Percentiles rank a stretch among this genome's conserved stretches.
Evolutionary conservation across 2,888 invertebrate species (phyloP).

Genomic region (Drosophila testacea): DNA sequence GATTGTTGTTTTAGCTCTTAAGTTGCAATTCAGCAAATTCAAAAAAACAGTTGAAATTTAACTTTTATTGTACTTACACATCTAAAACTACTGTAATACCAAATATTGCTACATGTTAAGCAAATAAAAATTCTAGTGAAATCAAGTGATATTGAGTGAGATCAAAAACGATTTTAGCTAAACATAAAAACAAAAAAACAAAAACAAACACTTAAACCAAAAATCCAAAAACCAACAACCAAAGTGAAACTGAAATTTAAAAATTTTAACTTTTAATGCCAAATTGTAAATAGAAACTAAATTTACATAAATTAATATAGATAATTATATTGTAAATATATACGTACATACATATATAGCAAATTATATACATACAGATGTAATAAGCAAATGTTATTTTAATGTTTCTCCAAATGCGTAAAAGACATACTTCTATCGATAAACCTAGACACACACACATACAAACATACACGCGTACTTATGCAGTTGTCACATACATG

Average conservation of each 20-base stretch:
- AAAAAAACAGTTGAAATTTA: slow-evolving; percentile 57
- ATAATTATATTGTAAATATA: slow-evolving; percentile 34
- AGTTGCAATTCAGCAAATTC: slow-evolving; percentile 54
- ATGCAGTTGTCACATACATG: slow-evolving; percentile 1
- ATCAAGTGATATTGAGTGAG: slow-evolving; percentile 85
- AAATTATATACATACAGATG: slow-evolving; percentile 8
- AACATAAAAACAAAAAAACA: slow-evolving; percentile 38
- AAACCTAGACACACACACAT: slow-evolving; percentile 26
- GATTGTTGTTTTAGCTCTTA: slow-evolving; percentile 80
- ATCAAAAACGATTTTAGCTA: slow-evolving; percentile 84
- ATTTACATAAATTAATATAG: slow-evolving; percentile 10
- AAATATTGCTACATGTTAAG: slow-evolving; percentile 51
- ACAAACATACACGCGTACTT: slow-evolving; percentile 14
- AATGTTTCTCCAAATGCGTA: slow-evolving; percentile 67
- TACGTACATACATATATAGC: slow-evolving; percentile 31
- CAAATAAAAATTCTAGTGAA: slow-evolving; percentile 74
- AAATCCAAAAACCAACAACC: slow-evolving; percentile 25
- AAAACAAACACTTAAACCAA: slow-evolving; percentile 12
- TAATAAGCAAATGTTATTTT: slow-evolving; percentile 53
- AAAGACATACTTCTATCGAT: slow-evolving; percentile 71
- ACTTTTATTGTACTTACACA: slow-evolving; percentile 71
- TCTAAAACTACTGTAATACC: slow-evolving; percentile 58
- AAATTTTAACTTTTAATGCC: slow-evolving; percentile 64
- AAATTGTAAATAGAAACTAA: slow-evolving; percentile 53
- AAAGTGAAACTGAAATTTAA: slow-evolving; percentile 41